Evolutionary conservation across 2,797 vertebrate species (phyloP).

Genomic region (Phoeniculus purpureus): DNA sequence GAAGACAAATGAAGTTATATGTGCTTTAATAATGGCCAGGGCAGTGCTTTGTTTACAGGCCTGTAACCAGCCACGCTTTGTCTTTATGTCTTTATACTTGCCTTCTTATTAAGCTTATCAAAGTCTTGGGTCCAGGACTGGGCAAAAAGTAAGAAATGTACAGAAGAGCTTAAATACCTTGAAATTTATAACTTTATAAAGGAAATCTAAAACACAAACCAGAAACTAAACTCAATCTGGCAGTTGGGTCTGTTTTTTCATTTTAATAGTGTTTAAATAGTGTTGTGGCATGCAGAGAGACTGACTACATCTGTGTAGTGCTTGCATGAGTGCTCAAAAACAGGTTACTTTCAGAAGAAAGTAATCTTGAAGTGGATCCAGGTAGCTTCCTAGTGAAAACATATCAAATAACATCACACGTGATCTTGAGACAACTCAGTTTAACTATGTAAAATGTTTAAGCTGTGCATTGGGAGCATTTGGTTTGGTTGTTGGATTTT

Average conservation of each 20-base stretch:
- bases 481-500: background rate
- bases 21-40: background rate
- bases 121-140: background rate
- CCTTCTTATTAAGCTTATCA: background rate
- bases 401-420: background rate
- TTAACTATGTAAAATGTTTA: slow-evolving; percentile 8
- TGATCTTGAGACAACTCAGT: background rate
- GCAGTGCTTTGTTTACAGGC: background rate
- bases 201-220: background rate
- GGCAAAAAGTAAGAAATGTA: background rate
- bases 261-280: slow-evolving; percentile 27
- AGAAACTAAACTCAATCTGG: slow-evolving; percentile 4
- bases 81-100: background rate
- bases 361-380: background rate
- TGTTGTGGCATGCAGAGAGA: slow-evolving; percentile 6
- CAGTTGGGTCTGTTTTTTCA: background rate
- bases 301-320: slow-evolving; percentile 37
- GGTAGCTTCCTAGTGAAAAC: slow-evolving; percentile 29
- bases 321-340: background rate
- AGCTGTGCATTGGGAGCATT: background rate
- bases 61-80: background rate
- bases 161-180: background rate
- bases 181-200: background rate
- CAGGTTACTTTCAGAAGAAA: background rate
- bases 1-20: background rate